Conservation (phyloP, 2,113 vertebrate genomes). For the Cyanocitta stelleri region DNA sequence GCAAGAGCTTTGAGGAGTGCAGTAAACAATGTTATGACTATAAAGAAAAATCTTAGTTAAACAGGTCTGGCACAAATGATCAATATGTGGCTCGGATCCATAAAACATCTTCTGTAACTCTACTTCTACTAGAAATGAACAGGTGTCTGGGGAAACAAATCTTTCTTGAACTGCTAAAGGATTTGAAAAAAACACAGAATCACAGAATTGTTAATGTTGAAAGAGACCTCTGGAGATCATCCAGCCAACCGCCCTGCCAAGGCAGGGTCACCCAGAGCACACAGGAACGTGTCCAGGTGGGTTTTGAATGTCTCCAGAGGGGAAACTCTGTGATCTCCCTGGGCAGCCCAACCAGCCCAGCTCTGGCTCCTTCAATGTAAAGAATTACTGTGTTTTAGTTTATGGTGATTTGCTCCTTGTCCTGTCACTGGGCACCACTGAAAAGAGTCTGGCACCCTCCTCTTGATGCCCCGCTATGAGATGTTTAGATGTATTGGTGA, state of each 20-base stretch:
- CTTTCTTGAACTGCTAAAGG: not conserved
- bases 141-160: not conserved
- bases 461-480: fast-evolving
- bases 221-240: not conserved
- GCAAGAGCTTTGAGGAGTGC: not conserved
- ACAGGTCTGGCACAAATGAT: not conserved
- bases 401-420: not conserved
- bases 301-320: not conserved
- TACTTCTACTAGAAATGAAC: not conserved
- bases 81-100: not conserved
- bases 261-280: not conserved
- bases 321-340: not conserved
- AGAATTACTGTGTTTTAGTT: not conserved
- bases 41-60: not conserved
- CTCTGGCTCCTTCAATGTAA: not conserved
- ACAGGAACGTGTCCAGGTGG: fast-evolving
- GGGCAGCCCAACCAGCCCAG: not conserved
- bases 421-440: not conserved
- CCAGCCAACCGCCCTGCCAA: not conserved
- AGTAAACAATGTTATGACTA: not conserved
- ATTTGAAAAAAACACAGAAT: not conserved
- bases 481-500: not conserved
- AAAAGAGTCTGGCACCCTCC: not conserved
- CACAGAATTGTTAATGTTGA: not conserved
- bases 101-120: not conserved